Conservation (phyloP, 1,140 invertebrate species). For the Sinonovacula constricta region DNA sequence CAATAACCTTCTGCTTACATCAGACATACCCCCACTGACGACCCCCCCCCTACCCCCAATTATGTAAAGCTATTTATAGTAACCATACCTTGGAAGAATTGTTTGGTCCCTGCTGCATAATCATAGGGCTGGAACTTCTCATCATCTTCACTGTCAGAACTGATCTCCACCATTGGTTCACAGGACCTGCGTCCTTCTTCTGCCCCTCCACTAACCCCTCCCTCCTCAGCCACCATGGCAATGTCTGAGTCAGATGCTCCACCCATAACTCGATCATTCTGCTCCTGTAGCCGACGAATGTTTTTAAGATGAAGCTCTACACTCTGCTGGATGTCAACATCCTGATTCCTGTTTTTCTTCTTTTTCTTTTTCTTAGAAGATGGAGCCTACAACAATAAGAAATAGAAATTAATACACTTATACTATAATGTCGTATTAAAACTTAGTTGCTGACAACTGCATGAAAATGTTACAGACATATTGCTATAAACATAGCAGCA, state of each 20-base stretch:
- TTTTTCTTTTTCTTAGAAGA: conserved; percentile 45
- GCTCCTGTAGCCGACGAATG: conserved; percentile 21
- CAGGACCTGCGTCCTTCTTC: background rate
- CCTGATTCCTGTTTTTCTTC: conserved; percentile 38
- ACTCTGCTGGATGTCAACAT: conserved; percentile 41
- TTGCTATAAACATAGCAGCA: no score
- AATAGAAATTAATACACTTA: background rate
- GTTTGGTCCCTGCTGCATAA: conserved; percentile 31
- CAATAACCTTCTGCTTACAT: no score
- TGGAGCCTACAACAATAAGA: conserved; percentile 15
- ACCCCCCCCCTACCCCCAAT: no score
- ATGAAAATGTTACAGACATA: no score
- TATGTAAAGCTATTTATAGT: no score
- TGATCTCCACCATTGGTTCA: background rate
- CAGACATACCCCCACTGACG: no score
- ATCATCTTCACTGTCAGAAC: background rate
- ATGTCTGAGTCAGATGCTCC: background rate
- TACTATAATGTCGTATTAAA: no score
- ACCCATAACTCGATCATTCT: conserved; percentile 15
- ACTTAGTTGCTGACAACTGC: no score
- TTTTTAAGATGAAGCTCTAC: conserved; percentile 43
- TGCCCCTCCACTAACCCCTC: background rate
- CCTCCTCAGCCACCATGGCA: background rate
- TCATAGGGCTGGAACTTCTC: conserved; percentile 42
- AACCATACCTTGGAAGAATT: conserved; percentile 31